Conservation (phyloP, 2,113 vertebrate species). For the Rhinolophus ferrumequinum region DNA sequence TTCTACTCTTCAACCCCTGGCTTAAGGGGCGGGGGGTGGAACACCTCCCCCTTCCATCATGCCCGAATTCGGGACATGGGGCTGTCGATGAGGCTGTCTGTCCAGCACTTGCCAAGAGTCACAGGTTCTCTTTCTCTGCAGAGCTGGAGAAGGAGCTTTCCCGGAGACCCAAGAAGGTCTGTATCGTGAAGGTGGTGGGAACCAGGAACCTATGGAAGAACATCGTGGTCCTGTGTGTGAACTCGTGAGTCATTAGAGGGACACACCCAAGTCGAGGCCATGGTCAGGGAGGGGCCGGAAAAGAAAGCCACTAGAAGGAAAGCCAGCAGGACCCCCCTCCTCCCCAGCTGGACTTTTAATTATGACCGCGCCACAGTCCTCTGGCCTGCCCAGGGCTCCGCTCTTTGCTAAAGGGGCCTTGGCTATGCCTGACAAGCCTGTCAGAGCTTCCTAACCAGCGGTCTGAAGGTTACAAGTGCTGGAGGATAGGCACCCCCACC, state of each 20-base stretch:
- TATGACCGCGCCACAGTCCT: neutral
- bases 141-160: slow-evolving; percentile 95
- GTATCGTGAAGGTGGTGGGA: slow-evolving; percentile 95
- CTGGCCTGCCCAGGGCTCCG: neutral
- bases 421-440: neutral
- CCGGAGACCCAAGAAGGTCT: slow-evolving; percentile 93
- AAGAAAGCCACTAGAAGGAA: no score
- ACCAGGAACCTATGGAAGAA: slow-evolving; percentile 99
- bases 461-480: neutral
- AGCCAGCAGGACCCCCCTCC: neutral
- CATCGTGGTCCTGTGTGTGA: slow-evolving; percentile 97
- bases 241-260: slow-evolving; percentile 93
- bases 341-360: neutral
- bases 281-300: neutral
- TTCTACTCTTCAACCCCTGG: neutral
- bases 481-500: neutral
- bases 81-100: neutral
- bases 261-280: rapidly evolving
- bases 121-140: slow-evolving; percentile 78
- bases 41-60: neutral
- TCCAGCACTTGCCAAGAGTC: neutral
- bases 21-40: rapidly evolving
- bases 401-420: neutral
- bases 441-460: neutral
- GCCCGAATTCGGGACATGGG: neutral